phyloP scores from a whole-genome alignment of 2,113 vertebrate genomes.

The Sigmodon hispidus region DNA sequence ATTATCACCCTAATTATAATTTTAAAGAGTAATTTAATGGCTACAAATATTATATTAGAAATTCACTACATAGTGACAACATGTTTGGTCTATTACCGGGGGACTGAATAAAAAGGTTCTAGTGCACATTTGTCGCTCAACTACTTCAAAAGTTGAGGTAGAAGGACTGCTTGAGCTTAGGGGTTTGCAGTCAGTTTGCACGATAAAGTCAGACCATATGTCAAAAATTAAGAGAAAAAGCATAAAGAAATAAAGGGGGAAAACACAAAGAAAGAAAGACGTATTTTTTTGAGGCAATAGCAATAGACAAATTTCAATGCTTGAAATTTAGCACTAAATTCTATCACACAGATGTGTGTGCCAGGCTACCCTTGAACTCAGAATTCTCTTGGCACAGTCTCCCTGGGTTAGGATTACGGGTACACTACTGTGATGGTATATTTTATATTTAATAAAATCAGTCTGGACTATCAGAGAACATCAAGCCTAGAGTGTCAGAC shows the following conservation, averaged over 20 bases:
- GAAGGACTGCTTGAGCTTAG: background rate
- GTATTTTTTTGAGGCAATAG: background rate
- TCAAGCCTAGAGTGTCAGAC: too few relatives aligned
- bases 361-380: background rate
- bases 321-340: background rate
- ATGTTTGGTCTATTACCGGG: background rate
- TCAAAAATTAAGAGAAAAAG: background rate
- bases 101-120: background rate
- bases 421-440: too few relatives aligned
- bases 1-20: background rate
- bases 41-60: background rate
- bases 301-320: background rate
- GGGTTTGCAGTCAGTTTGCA: background rate
- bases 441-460: too few relatives aligned
- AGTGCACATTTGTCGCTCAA: too few relatives aligned
- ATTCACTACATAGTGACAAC: background rate
- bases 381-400: too few relatives aligned
- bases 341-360: too few relatives aligned
- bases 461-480: too few relatives aligned
- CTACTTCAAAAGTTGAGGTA: background rate
- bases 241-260: background rate
- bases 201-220: background rate
- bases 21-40: slow-evolving; percentile 10
- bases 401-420: background rate
- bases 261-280: background rate